Conservation (phyloP, 2,113 vertebrate genomes). For the Pseudorectes ferrugineus region DNA sequence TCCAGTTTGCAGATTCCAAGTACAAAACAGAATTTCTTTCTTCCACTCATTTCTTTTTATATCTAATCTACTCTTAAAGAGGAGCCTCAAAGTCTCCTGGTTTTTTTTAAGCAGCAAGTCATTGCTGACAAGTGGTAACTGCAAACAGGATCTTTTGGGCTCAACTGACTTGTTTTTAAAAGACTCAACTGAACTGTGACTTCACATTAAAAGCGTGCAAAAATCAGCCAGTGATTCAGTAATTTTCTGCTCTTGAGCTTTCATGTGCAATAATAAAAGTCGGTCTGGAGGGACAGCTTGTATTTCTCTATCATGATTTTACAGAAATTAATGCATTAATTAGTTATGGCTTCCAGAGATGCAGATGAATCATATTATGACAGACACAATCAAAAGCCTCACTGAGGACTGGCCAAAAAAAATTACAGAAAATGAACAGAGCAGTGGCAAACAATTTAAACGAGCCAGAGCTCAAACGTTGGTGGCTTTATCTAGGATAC, state of each 20-base stretch:
- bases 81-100: neutral
- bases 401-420: neutral
- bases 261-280: neutral
- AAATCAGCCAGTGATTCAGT: neutral
- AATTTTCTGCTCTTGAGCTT: neutral
- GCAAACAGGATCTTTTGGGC: neutral
- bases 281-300: neutral
- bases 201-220: neutral
- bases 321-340: neutral
- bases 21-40: neutral
- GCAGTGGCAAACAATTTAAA: neutral
- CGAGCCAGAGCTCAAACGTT: neutral
- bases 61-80: slow-evolving; percentile 4
- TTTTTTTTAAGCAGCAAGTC: neutral
- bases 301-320: neutral
- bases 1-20: neutral
- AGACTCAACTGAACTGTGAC: neutral
- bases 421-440: neutral
- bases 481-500: neutral
- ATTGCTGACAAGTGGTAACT: neutral
- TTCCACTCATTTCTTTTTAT: neutral
- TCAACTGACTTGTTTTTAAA: neutral
- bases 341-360: neutral
- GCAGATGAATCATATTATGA: neutral
- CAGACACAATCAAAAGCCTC: neutral